phyloP scores from a whole-genome alignment of 2,113 vertebrate species.

The Tricholaema leucomelas region DNA sequence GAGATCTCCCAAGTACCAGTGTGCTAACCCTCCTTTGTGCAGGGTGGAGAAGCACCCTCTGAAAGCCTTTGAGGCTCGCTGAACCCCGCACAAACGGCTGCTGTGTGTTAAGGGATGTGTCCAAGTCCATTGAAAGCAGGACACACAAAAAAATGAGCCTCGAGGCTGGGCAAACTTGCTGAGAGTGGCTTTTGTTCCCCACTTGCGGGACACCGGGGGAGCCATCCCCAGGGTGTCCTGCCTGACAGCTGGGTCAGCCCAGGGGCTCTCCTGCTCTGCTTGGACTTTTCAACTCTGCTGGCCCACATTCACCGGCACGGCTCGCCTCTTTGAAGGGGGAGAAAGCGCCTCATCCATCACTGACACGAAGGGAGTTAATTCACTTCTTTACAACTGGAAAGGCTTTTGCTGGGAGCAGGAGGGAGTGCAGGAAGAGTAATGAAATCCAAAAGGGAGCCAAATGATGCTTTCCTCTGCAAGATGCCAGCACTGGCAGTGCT shows the following conservation, averaged over 20 bases:
- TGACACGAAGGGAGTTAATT: constrained; percentile 75
- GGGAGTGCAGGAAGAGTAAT: constrained; percentile 49
- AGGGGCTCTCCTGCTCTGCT: constrained; percentile 68
- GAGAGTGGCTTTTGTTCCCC: constrained; percentile 87
- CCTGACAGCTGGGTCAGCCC: constrained; percentile 78
- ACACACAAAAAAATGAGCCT: constrained; percentile 66
- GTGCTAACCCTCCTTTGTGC: constrained; percentile 67
- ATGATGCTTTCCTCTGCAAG: constrained; percentile 36
- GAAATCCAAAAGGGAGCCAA: constrained; percentile 53
- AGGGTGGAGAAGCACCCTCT: constrained; percentile 25
- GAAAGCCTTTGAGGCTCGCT: constrained; percentile 70
- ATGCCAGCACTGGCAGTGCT: neutral
- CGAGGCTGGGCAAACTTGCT: constrained; percentile 66
- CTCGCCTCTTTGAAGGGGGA: constrained; percentile 74
- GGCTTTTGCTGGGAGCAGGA: constrained; percentile 46
- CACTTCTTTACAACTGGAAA: constrained; percentile 67
- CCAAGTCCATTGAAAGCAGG: constrained; percentile 77
- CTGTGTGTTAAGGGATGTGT: constrained; percentile 79
- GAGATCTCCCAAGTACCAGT: constrained; percentile 45
- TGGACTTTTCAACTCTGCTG: constrained; percentile 71
- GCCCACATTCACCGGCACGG: constrained; percentile 42
- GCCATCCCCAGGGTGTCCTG: constrained; percentile 72
- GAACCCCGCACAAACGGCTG: constrained; percentile 64
- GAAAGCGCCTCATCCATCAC: constrained; percentile 84
- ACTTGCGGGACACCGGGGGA: constrained; percentile 78